Evolutionary conservation across 2,888 invertebrate genomes (phyloP), one percentile per base, ranked within the genome.

Genomic region (Ischnura elegans): DNA sequence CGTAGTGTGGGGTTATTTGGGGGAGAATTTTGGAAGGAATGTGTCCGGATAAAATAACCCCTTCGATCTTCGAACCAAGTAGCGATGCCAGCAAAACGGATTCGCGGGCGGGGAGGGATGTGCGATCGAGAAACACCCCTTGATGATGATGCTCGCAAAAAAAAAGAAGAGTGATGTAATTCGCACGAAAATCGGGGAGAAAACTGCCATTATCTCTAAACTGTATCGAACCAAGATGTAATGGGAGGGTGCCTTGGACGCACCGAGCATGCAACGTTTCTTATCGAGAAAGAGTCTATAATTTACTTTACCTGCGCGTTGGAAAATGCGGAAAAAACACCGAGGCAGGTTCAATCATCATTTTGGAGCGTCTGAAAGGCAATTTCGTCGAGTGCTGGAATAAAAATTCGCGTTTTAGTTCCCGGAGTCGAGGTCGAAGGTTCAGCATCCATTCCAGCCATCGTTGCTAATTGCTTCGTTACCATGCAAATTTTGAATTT

Each of bases 201-300:
- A n/a, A 76, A 76, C 76, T 76, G 76, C 76, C 76, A 76, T 86
- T 86, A 86, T 86, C 86, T 86, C 25, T 86, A 86, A 86, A 86
- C 45, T 86, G 86, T 86, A 86, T 86, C 86, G 86, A 46, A 42
- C 86, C 86, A 46, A 10, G 51, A 51, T 19, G 86, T 86, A 46
- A 43, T 46, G 86, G 43, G 36, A 46, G 86, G 46, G 86, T 43
- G 10, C 45, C 8, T 21, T 16, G 86, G 13, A n/a, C 25, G 46
- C 8, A 45, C 43, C 5, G 46, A 45, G 86, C n/a, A 29, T 76
- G 29, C 76, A 76, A 36, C 76, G 36, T 76, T 36, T 76, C 76
- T 76, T 76, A 76, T 76, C 86, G 86, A 46, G 86, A 43, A 25
- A 43, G 85, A 46, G 45, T 86, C 25, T 86, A 25, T 86, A 86